Percentiles rank a stretch among this genome's conserved stretches.
Evolutionary conservation across 2,113 vertebrate species (phyloP).

Genomic region (Spea multiplicata): DNA sequence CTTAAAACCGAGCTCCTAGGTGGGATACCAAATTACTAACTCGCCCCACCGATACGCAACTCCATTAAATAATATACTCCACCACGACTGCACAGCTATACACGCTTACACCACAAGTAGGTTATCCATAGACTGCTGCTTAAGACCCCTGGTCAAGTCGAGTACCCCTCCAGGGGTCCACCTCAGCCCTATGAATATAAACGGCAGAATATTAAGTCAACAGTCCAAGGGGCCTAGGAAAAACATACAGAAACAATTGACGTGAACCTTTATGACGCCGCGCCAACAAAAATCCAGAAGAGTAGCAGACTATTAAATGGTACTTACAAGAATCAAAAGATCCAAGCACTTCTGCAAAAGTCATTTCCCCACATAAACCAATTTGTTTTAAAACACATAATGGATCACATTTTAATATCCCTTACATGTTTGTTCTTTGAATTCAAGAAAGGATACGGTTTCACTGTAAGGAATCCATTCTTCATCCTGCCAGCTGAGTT

Average conservation of each 20-base stretch:
- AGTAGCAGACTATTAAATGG: neutral
- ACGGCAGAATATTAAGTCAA: no score
- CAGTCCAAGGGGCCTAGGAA: no score
- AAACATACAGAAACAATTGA: neutral
- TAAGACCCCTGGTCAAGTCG: no score
- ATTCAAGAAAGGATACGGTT: slow-evolving; percentile 31
- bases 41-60: no score
- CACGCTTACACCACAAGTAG: no score
- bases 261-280: neutral
- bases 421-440: slow-evolving; percentile 35
- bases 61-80: no score
- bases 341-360: slow-evolving; percentile 32
- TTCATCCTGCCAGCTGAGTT: slow-evolving; percentile 24
- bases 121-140: no score
- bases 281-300: neutral
- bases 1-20: no score
- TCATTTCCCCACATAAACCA: slow-evolving; percentile 39
- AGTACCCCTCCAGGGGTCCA: no score
- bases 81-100: no score
- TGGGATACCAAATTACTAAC: no score
- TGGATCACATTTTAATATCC: slow-evolving; percentile 48
- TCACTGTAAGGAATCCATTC: slow-evolving; percentile 27
- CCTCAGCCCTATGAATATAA: no score
- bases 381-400: slow-evolving; percentile 49
- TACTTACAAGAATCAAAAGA: neutral